A percentile compares a stretch with the other conserved stretches of the same genome.
Evolutionary conservation across 2,797 vertebrate genomes (phyloP).

Genomic region (Neopelma chrysocephalum): DNA sequence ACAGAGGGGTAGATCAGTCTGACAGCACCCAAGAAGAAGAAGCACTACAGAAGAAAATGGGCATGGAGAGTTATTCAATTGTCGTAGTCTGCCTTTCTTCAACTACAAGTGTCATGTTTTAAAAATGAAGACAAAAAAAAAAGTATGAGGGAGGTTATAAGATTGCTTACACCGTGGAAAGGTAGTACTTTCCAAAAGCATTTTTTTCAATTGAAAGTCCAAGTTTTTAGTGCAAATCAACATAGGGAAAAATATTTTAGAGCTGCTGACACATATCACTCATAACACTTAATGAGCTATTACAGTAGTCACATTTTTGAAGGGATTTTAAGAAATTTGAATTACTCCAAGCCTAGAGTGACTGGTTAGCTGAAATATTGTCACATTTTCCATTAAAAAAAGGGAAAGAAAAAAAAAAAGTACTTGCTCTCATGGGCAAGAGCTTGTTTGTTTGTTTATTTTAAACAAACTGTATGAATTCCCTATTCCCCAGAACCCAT

Average conservation of each 20-base stretch:
- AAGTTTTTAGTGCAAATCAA: background rate
- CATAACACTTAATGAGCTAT: background rate
- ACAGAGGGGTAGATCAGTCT: accelerated
- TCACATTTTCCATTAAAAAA: background rate
- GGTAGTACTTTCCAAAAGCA: background rate
- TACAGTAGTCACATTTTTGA: background rate
- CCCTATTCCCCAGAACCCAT: background rate
- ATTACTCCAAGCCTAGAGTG: background rate
- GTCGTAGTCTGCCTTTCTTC: background rate
- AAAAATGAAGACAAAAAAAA: background rate
- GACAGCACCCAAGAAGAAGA: background rate
- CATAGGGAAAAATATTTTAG: background rate
- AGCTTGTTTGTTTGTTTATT: background rate
- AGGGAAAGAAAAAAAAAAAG: accelerated
- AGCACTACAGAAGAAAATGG: background rate
- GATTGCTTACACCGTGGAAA: background rate
- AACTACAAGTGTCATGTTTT: background rate
- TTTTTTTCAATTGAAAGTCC: background rate
- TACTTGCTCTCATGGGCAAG: background rate
- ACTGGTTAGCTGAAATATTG: background rate
- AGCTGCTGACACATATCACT: background rate
- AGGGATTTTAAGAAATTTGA: background rate
- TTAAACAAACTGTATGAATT: background rate
- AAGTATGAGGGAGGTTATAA: background rate
- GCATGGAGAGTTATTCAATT: background rate